A percentile compares a stretch with the other conserved stretches of the same genome.
phyloP scores from a whole-genome alignment of 2,888 invertebrate genomes.

The Creontiades dilutus region DNA sequence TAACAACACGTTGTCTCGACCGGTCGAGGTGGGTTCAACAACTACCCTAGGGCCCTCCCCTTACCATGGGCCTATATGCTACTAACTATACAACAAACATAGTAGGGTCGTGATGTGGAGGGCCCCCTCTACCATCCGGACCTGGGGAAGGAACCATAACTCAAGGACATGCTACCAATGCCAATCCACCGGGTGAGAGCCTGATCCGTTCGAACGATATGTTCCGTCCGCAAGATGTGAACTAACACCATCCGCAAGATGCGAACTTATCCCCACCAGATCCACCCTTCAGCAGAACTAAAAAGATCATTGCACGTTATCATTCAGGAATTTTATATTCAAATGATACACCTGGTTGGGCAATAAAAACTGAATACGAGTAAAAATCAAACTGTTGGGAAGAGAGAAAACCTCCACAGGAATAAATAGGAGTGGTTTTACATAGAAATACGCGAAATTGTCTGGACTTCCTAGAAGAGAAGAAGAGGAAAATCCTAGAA shows the following conservation, averaged over 20 bases:
- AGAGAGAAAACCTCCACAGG: no score
- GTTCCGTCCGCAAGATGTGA: conserved; percentile 8
- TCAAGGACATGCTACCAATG: conserved; percentile 60
- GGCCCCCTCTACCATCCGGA: conserved; percentile 55
- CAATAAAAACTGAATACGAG: no score
- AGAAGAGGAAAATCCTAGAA: no score
- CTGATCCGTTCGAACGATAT: conserved; percentile 13
- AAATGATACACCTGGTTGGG: no score
- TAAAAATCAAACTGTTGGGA: no score
- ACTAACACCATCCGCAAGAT: background rate
- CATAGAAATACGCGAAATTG: no score
- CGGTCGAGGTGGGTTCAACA: conserved; percentile 51
- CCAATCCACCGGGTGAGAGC: conserved; percentile 41
- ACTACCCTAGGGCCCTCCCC: conserved; percentile 67
- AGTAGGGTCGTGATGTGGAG: conserved; percentile 40
- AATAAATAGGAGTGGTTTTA: no score
- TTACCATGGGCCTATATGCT: conserved; percentile 44
- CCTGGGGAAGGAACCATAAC: conserved; percentile 66
- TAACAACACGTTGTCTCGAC: conserved; percentile 26
- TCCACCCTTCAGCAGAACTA: no score
- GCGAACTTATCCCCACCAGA: no score
- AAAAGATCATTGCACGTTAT: no score
- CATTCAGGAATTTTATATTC: no score
- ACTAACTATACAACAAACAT: conserved; percentile 71
- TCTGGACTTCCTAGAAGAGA: no score